Evolutionary conservation across 2,113 vertebrate species (phyloP).

Genomic region (Osmerus eperlanus): DNA sequence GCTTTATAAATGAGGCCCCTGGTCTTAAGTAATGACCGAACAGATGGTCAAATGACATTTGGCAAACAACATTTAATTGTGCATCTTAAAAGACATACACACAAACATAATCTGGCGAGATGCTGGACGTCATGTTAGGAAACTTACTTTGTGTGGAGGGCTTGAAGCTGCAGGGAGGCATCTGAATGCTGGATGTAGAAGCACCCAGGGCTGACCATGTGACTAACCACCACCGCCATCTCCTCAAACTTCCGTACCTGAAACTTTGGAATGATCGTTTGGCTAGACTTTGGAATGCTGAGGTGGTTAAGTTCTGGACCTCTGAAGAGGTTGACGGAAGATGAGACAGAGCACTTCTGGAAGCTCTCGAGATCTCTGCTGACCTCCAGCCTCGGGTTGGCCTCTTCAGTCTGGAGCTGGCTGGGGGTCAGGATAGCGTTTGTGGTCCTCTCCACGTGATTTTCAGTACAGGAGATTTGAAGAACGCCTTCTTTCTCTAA

Average conservation of each 20-base stretch:
- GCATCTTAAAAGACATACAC: no score
- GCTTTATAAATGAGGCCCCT: no score
- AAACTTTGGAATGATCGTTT: constrained; percentile 58
- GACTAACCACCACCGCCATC: constrained; percentile 64
- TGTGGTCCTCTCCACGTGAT: neutral
- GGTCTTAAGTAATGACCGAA: constrained; percentile 8
- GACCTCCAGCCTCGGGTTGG: constrained; percentile 3
- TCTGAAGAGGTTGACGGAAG: no score
- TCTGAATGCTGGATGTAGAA: constrained; percentile 68
- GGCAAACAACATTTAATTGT: no score
- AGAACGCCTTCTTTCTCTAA: constrained; percentile 2
- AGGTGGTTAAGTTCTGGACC: neutral
- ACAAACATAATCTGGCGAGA: no score
- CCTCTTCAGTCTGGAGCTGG: neutral
- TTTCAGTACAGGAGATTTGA: neutral
- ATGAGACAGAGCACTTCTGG: neutral
- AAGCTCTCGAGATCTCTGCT: neutral
- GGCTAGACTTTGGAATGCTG: neutral
- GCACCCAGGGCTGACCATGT: constrained; percentile 56
- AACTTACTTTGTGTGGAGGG: constrained; percentile 57
- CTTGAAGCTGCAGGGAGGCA: constrained; percentile 43
- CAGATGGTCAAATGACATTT: constrained; percentile 23
- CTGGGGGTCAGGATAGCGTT: neutral
- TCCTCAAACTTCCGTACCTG: constrained; percentile 64
- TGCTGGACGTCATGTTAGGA: neutral